Percentiles rank a stretch among this genome's conserved stretches.
Conservation (phyloP, 2,113 vertebrate genomes). For the Chinchilla lanigera region DNA sequence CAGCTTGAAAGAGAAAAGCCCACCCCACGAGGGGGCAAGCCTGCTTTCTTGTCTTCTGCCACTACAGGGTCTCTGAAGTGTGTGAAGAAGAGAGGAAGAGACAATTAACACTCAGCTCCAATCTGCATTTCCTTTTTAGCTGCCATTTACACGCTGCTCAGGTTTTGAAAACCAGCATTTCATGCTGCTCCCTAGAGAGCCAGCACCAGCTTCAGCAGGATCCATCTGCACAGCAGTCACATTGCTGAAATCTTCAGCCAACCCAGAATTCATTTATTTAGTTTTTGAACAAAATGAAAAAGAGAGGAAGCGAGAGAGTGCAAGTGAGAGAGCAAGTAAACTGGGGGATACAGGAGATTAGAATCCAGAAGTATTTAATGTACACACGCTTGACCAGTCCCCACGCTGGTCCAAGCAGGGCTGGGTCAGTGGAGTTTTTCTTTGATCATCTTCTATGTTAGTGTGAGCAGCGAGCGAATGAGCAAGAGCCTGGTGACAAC, state of each 20-base stretch:
- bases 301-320: neutral
- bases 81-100: slow-evolving; percentile 68
- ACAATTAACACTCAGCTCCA: slow-evolving; percentile 74
- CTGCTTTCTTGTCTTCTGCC: slow-evolving; percentile 64
- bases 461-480: neutral
- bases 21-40: slow-evolving; percentile 67
- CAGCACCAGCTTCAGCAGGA: slow-evolving; percentile 80
- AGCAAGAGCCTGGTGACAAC: slow-evolving; percentile 36
- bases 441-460: slow-evolving; percentile 8
- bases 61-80: slow-evolving; percentile 67
- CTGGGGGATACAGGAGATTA: slow-evolving; percentile 59
- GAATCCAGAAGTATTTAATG: slow-evolving; percentile 59
- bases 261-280: slow-evolving; percentile 79
- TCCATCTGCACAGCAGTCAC: slow-evolving; percentile 79
- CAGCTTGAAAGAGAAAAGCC: slow-evolving; percentile 76
- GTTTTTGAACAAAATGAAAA: slow-evolving; percentile 68
- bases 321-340: neutral
- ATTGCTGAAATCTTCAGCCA: slow-evolving; percentile 68
- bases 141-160: slow-evolving; percentile 82
- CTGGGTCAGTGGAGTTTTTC: slow-evolving; percentile 39
- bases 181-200: slow-evolving; percentile 78
- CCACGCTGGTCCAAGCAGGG: neutral
- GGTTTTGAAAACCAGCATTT: slow-evolving; percentile 82
- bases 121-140: slow-evolving; percentile 78
- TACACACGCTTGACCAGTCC: slow-evolving; percentile 4